Conservation (phyloP, 1,140 invertebrate genomes). For the Neodiprion virginianus region DNA sequence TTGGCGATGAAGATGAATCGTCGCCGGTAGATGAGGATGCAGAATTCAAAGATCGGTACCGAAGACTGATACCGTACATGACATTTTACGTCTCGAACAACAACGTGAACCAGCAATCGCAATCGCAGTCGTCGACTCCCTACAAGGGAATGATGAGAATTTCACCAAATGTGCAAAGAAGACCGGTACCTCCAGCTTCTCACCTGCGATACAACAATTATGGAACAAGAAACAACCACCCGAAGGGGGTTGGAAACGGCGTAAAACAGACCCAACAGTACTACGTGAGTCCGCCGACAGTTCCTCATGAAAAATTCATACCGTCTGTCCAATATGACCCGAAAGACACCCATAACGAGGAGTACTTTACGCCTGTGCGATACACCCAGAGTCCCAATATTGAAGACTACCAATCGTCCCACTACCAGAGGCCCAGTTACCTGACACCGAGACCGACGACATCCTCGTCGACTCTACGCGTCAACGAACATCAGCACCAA, state of each 20-base stretch:
- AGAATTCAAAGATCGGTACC: slow-evolving; percentile 69
- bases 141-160: slow-evolving; percentile 13
- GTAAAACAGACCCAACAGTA: slow-evolving; percentile 19
- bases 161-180: not conserved
- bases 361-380: slow-evolving; percentile 52
- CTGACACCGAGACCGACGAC: slow-evolving; percentile 16
- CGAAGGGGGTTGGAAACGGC: not conserved
- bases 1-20: slow-evolving; percentile 36
- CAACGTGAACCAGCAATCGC: slow-evolving; percentile 44
- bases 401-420: slow-evolving; percentile 32
- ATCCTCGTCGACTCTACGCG: slow-evolving; percentile 2
- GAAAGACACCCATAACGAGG: slow-evolving; percentile 42
- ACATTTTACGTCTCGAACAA: slow-evolving; percentile 77
- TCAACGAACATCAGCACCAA: slow-evolving; percentile 6
- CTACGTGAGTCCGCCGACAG: not conserved
- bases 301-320: slow-evolving; percentile 45
- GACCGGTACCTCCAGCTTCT: not conserved
- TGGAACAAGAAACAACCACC: not conserved
- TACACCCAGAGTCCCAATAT: slow-evolving; percentile 44
- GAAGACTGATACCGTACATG: slow-evolving; percentile 81
- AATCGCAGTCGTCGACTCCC: slow-evolving; percentile 8
- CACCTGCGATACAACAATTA: not conserved
- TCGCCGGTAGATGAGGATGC: slow-evolving; percentile 37
- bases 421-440: slow-evolving; percentile 21
- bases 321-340: slow-evolving; percentile 58